Conservation (phyloP, 2,888 invertebrate genomes). For the Mylabris sibirica region DNA sequence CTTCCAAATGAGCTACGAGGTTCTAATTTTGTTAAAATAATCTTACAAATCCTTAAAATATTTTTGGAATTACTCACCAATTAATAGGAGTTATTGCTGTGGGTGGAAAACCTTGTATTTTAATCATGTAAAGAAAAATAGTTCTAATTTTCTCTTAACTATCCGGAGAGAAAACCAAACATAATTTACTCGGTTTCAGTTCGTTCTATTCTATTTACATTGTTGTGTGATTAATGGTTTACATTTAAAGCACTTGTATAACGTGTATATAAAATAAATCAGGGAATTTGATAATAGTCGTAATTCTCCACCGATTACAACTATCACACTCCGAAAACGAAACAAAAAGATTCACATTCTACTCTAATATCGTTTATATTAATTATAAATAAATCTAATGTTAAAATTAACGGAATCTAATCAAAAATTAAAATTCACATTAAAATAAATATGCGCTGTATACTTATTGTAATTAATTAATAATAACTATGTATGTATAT, state of each 20-base stretch:
- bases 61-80: too few relatives aligned
- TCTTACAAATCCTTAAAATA: too few relatives aligned
- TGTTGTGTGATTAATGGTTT: constrained; percentile 31
- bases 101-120: too few relatives aligned
- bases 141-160: constrained; percentile 31
- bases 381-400: too few relatives aligned
- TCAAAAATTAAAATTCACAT: too few relatives aligned
- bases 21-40: too few relatives aligned
- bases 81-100: too few relatives aligned
- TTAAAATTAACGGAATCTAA: too few relatives aligned
- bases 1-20: too few relatives aligned
- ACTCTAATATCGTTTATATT: not conserved
- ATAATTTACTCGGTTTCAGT: constrained; percentile 33
- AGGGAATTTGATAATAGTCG: not conserved
- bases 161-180: constrained; percentile 28
- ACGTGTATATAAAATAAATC: constrained; percentile 18
- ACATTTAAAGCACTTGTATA: constrained; percentile 21
- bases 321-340: not conserved
- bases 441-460: too few relatives aligned
- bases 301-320: not conserved
- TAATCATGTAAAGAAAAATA: constrained; percentile 27
- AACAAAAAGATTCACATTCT: not conserved
- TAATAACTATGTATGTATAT: too few relatives aligned
- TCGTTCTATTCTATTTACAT: constrained; percentile 32
- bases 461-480: too few relatives aligned